These are phyloP conservation scores for Hydrozoanthus gracilis DNA, from an alignment of 92 coral and sea anemone species.

Conservation along the genomic window DNA sequence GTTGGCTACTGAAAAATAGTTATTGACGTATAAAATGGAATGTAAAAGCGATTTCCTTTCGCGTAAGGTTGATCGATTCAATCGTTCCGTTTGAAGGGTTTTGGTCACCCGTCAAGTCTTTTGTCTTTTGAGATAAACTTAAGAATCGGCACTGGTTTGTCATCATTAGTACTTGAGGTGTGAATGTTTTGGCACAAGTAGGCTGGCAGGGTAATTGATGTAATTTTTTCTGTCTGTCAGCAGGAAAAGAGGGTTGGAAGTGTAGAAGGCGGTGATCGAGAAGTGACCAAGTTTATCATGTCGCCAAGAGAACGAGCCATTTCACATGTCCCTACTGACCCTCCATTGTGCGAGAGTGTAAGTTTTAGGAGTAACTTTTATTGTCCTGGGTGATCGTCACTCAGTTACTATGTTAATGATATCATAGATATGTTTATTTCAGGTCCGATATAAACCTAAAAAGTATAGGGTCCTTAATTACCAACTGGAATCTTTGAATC, in stretches of 20 bases:
- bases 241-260: constrained; percentile 45
- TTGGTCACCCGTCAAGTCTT: constrained; percentile 40
- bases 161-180: constrained; percentile 25
- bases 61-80: neutral
- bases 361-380: constrained; percentile 39
- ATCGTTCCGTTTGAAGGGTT: neutral
- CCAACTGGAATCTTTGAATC: no score
- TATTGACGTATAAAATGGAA: neutral
- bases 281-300: constrained; percentile 73
- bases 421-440: neutral
- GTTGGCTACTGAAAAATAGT: neutral
- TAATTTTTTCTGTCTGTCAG: neutral
- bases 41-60: neutral
- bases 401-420: neutral
- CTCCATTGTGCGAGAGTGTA: constrained; percentile 94
- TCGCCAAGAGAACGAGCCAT: constrained; percentile 83
- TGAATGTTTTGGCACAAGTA: constrained; percentile 11
- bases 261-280: constrained; percentile 37
- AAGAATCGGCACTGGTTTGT: constrained; percentile 5
- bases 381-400: neutral
- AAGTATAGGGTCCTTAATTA: neutral
- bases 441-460: neutral
- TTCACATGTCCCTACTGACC: constrained; percentile 85
- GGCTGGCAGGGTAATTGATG: neutral
- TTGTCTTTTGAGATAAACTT: constrained; percentile 9